phyloP scores from a whole-genome alignment of 2,797 vertebrate species.

The Rhinichthys osculus region DNA sequence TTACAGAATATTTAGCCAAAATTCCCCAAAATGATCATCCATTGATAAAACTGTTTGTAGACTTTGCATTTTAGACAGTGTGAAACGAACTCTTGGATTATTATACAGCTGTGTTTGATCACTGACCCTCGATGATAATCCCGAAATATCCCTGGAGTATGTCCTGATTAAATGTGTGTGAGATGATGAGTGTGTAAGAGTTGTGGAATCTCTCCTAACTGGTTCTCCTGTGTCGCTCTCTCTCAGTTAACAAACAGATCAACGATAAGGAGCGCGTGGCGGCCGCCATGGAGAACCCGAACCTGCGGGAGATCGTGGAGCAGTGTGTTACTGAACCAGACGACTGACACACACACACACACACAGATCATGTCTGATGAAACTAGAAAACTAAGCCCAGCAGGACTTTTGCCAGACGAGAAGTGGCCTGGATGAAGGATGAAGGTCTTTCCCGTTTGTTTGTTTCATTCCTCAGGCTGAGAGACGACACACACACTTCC shows the following conservation, averaged over 20 bases:
- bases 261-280: conserved; percentile 97
- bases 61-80: too few species aligned
- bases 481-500: not conserved
- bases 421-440: not conserved
- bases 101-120: not conserved
- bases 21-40: too few species aligned
- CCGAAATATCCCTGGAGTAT: not conserved
- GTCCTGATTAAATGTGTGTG: not conserved
- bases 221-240: not conserved
- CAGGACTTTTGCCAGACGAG: not conserved
- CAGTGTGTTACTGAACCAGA: conserved; percentile 93
- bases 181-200: not conserved
- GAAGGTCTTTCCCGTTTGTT: not conserved
- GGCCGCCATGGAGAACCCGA: conserved; percentile 97
- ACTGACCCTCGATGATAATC: not conserved
- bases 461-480: not conserved
- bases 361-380: not conserved
- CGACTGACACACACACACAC: conserved; percentile 67
- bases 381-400: not conserved
- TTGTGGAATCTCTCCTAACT: not conserved
- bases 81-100: not conserved
- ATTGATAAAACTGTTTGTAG: too few species aligned
- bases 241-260: conserved; percentile 98
- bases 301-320: conserved; percentile 93
- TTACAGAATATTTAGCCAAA: too few species aligned